Percentiles rank a stretch among this genome's conserved stretches.
phyloP scores from a whole-genome alignment of 1,140 invertebrate species.

The Drosophila teissieri region DNA sequence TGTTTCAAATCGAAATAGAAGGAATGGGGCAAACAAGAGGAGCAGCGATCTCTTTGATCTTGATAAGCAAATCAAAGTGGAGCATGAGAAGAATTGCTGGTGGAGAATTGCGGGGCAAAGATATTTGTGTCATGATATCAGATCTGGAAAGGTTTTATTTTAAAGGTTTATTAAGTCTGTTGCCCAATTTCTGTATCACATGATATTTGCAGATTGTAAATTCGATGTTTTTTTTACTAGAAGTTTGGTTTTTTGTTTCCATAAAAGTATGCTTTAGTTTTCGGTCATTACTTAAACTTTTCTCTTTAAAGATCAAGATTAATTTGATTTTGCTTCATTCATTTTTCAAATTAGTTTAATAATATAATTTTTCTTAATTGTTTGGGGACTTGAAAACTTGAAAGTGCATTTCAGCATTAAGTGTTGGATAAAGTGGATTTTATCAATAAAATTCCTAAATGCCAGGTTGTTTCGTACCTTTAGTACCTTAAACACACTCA shows the following conservation, averaged over 20 bases:
- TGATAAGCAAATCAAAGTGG: slow-evolving; percentile 62
- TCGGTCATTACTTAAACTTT: neutral
- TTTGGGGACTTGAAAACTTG: neutral
- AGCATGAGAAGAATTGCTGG: slow-evolving; percentile 42
- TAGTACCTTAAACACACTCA: neutral
- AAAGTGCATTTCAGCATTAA: neutral
- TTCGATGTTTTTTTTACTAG: neutral
- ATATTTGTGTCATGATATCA: slow-evolving; percentile 2
- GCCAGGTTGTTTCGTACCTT: neutral
- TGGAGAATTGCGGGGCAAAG: slow-evolving; percentile 8
- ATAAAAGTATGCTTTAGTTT: slow-evolving; percentile 1
- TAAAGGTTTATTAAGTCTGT: no score
- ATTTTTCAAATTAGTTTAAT: no score
- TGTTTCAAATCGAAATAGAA: slow-evolving; percentile 7
- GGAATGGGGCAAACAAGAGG: neutral
- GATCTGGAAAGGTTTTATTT: neutral
- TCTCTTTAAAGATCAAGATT: neutral
- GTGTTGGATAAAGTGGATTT: neutral
- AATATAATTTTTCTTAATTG: neutral
- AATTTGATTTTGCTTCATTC: no score
- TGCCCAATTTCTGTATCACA: neutral
- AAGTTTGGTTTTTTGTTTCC: neutral
- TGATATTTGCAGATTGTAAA: neutral
- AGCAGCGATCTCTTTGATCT: slow-evolving; percentile 37
- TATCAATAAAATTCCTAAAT: neutral